These are phyloP conservation scores for Plebejus anna DNA, from an alignment of 2,888 invertebrate genomes.

Conservation along the genomic window DNA sequence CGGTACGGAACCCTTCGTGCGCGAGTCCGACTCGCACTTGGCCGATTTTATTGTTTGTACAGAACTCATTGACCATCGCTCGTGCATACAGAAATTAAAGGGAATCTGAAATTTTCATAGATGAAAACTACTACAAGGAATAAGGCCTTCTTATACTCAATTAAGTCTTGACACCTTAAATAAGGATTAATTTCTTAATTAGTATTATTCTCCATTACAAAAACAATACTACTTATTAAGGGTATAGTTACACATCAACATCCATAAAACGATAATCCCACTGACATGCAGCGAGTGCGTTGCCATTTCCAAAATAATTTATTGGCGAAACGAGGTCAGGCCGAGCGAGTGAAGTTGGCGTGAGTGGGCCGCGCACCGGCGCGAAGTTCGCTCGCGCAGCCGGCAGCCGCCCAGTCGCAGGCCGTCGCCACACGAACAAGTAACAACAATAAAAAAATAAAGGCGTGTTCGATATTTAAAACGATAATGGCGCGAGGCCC, in stretches of 20 bases:
- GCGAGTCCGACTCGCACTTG: too few species aligned
- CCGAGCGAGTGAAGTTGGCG: slow-evolving; percentile 47
- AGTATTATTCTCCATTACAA: neutral
- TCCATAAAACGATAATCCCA: slow-evolving; percentile 28
- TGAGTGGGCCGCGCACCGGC: slow-evolving; percentile 31
- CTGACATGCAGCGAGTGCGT: slow-evolving; percentile 48
- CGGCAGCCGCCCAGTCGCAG: slow-evolving; percentile 42
- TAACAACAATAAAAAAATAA: slow-evolving; percentile 38
- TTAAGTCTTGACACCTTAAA: neutral
- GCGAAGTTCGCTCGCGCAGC: slow-evolving; percentile 48
- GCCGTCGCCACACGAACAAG: slow-evolving; percentile 37
- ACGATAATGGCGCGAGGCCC: slow-evolving; percentile 36
- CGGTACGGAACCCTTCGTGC: too few species aligned
- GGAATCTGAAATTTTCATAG: too few species aligned
- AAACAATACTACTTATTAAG: neutral
- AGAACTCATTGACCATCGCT: too few species aligned
- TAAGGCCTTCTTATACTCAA: too few species aligned
- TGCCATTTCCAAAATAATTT: slow-evolving; percentile 75
- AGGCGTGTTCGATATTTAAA: slow-evolving; percentile 37
- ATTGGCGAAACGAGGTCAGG: slow-evolving; percentile 65
- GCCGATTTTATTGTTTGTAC: too few species aligned
- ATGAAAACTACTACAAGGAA: too few species aligned
- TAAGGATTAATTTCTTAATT: neutral
- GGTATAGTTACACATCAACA: slow-evolving; percentile 2
- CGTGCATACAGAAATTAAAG: too few species aligned